phyloP scores from a whole-genome alignment of 1,140 invertebrate species.

The Acromyrmex charruanus region DNA sequence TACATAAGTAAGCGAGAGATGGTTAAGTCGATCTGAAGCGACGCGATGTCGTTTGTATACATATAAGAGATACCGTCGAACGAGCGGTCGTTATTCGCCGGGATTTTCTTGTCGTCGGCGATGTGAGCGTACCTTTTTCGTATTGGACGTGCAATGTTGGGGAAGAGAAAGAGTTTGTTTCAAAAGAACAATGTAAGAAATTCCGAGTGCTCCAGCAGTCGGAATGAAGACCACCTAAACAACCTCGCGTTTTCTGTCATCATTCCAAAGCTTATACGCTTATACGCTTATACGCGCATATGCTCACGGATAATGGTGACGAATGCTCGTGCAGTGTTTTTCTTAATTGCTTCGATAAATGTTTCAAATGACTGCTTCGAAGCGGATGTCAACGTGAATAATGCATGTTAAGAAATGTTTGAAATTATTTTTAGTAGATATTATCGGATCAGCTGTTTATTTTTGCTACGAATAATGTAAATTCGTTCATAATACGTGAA shows the following conservation, averaged over 20 bases:
- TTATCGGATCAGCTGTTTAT: not conserved
- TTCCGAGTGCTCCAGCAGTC: constrained; percentile 15
- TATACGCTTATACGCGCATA: not conserved
- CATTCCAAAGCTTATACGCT: constrained; percentile 1
- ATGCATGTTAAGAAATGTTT: not conserved
- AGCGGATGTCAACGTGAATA: not conserved
- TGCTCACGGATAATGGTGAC: not conserved
- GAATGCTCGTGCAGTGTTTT: constrained; percentile 32
- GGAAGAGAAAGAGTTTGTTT: constrained; percentile 15
- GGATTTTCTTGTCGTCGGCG: constrained; percentile 64
- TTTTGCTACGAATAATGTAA: not conserved
- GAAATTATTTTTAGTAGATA: not conserved
- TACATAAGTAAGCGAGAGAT: constrained; percentile 70
- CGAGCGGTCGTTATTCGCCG: constrained; percentile 65
- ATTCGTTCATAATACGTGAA: not conserved
- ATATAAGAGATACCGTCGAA: constrained; percentile 41
- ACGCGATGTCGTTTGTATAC: constrained; percentile 48
- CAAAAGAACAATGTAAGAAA: constrained; percentile 64
- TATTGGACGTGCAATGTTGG: not conserved
- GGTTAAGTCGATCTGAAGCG: constrained; percentile 46
- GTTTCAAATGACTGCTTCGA: not conserved
- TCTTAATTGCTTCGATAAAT: constrained; percentile 7
- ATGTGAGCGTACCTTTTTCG: constrained; percentile 62
- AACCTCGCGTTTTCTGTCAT: constrained; percentile 34
- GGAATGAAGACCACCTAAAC: constrained; percentile 22